These are phyloP conservation scores for Dermolepida albohirtum DNA, from an alignment of 2,888 invertebrate genomes.

Conservation along the genomic window DNA sequence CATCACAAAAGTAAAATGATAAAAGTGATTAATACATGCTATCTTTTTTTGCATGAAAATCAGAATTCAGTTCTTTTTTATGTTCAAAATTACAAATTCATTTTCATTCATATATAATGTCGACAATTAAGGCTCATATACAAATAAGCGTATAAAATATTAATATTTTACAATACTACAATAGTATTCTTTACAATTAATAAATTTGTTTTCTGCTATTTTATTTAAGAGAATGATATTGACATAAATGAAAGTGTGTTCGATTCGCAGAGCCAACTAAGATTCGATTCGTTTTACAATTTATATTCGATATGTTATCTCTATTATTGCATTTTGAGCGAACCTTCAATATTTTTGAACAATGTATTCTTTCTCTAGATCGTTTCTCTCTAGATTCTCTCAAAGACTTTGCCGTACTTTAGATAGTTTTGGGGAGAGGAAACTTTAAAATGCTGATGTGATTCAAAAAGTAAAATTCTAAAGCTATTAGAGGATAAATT, in stretches of 20 bases:
- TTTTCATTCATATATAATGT: constrained; percentile 29
- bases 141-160: constrained; percentile 36
- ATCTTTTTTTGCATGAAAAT: no score
- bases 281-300: constrained; percentile 10
- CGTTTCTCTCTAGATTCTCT: no score
- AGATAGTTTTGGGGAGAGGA: no score
- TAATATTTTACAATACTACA: constrained; percentile 37
- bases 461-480: no score
- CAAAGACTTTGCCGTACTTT: no score
- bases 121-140: constrained; percentile 36
- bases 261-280: constrained; percentile 16
- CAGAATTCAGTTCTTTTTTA: neutral
- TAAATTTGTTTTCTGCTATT: constrained; percentile 17
- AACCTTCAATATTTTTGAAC: constrained; percentile 2
- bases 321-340: constrained; percentile 16
- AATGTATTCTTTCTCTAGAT: no score
- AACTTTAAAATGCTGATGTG: no score
- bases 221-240: constrained; percentile 28
- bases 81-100: constrained; percentile 9
- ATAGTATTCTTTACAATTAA: constrained; percentile 36
- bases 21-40: neutral
- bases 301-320: constrained; percentile 27
- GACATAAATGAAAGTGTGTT: constrained; percentile 5
- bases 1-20: constrained; percentile 31
- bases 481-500: no score